Evolutionary conservation across 2,113 vertebrate genomes (phyloP).

Genomic region (Elgaria multicarinata): DNA sequence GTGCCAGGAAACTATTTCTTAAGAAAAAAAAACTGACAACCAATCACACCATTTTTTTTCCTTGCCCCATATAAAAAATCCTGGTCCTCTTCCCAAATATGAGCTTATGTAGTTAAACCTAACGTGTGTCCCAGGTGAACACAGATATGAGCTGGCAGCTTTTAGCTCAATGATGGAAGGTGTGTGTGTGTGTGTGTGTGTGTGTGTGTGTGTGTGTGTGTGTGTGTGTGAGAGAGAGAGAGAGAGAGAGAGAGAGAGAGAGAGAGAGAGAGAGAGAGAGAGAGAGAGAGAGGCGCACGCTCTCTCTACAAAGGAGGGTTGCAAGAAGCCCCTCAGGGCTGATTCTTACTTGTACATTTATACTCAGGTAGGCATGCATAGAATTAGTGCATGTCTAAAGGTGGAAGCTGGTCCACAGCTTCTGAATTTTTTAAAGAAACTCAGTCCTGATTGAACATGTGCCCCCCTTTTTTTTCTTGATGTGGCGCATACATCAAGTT

Average conservation of each 20-base stretch:
- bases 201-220: neutral
- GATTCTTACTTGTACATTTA: neutral
- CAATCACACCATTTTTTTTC: neutral
- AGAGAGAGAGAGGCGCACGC: neutral
- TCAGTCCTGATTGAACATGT: neutral
- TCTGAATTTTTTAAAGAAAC: constrained; percentile 6
- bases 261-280: too few relatives aligned
- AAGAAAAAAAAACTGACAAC: neutral
- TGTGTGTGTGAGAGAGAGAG: neutral
- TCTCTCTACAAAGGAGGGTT: neutral
- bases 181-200: neutral
- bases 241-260: neutral
- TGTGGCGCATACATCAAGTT: neutral
- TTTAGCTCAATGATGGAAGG: too few relatives aligned
- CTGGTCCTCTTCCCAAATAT: neutral
- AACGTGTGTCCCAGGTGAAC: neutral
- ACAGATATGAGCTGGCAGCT: neutral
- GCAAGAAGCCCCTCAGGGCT: neutral
- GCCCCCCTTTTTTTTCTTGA: neutral
- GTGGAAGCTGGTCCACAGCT: neutral
- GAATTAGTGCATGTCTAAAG: neutral
- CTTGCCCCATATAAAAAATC: neutral
- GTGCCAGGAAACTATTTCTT: neutral
- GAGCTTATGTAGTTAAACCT: neutral
- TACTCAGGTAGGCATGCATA: neutral